A percentile compares a stretch with the other conserved stretches of the same genome.
phyloP scores from a whole-genome alignment of 2,113 vertebrate genomes.

The Stegastes partitus region DNA sequence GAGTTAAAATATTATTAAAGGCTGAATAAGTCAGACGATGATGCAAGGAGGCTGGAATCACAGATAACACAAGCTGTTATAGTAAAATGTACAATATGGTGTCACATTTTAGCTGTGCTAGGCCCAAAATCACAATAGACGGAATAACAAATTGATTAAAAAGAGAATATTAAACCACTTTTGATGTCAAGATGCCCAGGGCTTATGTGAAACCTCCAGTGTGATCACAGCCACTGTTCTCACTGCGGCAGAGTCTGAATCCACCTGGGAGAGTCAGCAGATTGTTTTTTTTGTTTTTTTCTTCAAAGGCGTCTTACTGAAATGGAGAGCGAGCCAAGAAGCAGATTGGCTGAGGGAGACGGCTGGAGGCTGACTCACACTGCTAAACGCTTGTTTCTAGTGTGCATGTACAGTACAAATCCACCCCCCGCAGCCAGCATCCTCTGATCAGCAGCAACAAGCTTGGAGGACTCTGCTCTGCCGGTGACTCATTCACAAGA shows the following conservation, averaged over 20 bases:
- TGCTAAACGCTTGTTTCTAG: constrained; percentile 34
- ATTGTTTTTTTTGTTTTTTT: constrained; percentile 29
- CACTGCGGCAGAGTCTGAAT: constrained; percentile 28
- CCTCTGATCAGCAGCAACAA: constrained; percentile 32
- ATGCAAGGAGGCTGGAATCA: neutral
- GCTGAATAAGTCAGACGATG: neutral
- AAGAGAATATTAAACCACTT: neutral
- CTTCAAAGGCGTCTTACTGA: constrained; percentile 8
- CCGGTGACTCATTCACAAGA: constrained; percentile 16
- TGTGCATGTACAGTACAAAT: constrained; percentile 28
- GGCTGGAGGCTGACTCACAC: constrained; percentile 47
- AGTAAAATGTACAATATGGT: neutral
- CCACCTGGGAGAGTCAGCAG: constrained; percentile 51
- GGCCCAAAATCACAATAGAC: neutral
- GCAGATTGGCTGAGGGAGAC: constrained; percentile 12
- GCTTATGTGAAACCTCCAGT: constrained; percentile 10
- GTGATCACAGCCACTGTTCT: constrained; percentile 24
- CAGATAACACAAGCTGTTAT: neutral
- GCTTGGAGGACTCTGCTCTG: neutral
- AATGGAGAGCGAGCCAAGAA: constrained; percentile 6
- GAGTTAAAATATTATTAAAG: constrained; percentile 14
- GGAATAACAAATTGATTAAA: neutral
- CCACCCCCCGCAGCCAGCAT: constrained; percentile 19
- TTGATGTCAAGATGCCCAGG: neutral
- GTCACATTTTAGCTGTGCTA: neutral